Evolutionary conservation across 2,888 invertebrate genomes (phyloP).

Genomic region (Alitta virens): DNA sequence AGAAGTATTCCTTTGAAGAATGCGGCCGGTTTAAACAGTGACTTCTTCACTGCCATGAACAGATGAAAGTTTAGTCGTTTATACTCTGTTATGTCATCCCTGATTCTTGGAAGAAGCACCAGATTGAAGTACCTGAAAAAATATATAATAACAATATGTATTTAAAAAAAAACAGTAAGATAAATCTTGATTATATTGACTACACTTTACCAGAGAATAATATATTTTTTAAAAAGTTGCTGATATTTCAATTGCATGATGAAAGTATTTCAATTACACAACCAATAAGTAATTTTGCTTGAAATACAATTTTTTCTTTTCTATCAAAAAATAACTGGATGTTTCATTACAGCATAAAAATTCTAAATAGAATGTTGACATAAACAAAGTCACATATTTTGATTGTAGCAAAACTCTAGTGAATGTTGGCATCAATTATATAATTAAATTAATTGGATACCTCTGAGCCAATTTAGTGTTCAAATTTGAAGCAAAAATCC

Average conservation of each 20-base stretch:
- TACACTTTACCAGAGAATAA: too few species aligned
- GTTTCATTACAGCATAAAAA: too few species aligned
- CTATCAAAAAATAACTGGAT: background rate
- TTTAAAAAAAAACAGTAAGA: too few species aligned
- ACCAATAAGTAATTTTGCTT: too few species aligned
- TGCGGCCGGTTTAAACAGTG: constrained; percentile 93
- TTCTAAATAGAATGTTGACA: background rate
- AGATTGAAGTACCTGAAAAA: constrained; percentile 51
- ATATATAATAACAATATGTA: too few species aligned
- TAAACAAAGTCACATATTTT: constrained; percentile 1
- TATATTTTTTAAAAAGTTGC: too few species aligned
- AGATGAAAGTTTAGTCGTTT: constrained; percentile 94
- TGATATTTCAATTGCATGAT: too few species aligned
- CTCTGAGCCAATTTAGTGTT: constrained; percentile 95
- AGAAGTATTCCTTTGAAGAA: constrained; percentile 88
- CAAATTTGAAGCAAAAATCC: constrained; percentile 95
- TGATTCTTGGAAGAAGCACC: constrained; percentile 75
- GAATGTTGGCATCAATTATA: background rate
- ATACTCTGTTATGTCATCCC: constrained; percentile 94
- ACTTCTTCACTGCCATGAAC: constrained; percentile 85
- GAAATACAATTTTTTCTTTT: too few species aligned
- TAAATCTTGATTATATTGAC: too few species aligned
- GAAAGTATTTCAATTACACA: too few species aligned
- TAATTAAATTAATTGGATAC: constrained; percentile 34
- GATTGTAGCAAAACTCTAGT: background rate